These are phyloP conservation scores for Meloidogyne chitwoodi DNA, from an alignment of 1,140 invertebrate genomes.

Conservation along the genomic window DNA sequence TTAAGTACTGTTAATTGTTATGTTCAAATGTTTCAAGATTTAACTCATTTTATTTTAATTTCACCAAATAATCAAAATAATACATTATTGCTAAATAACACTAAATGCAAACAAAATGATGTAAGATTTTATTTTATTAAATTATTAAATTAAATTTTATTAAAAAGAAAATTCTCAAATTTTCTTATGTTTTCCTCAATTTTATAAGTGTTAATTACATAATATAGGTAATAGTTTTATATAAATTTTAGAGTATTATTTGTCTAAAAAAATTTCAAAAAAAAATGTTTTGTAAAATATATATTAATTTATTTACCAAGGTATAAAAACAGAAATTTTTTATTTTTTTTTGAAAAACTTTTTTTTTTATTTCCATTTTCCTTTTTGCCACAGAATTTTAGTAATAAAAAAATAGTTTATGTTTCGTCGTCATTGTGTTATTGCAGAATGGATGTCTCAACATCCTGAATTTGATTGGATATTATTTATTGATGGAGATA, in stretches of 20 bases:
- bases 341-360: no score
- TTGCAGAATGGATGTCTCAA: constrained; percentile 21
- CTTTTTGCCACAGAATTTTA: neutral
- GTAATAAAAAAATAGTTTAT: constrained; percentile 41
- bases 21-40: neutral
- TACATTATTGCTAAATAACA: neutral
- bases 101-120: neutral
- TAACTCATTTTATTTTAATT: constrained; percentile 2
- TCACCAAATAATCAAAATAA: neutral
- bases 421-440: constrained; percentile 43
- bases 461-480: constrained; percentile 31
- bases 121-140: neutral
- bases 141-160: no score
- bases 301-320: no score
- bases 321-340: no score
- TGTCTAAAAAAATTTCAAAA: no score
- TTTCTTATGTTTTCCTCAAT: no score
- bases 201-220: no score
- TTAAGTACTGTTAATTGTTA: constrained; percentile 4
- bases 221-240: no score
- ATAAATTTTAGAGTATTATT: no score
- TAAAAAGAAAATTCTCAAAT: no score
- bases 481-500: constrained; percentile 47
- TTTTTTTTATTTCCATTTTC: no score
- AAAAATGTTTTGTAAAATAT: no score